Percentiles rank a stretch among this genome's conserved stretches.
These are phyloP conservation scores for Amitus sp. DNA, from an alignment of 2,888 invertebrate species.

Conservation along the genomic window DNA sequence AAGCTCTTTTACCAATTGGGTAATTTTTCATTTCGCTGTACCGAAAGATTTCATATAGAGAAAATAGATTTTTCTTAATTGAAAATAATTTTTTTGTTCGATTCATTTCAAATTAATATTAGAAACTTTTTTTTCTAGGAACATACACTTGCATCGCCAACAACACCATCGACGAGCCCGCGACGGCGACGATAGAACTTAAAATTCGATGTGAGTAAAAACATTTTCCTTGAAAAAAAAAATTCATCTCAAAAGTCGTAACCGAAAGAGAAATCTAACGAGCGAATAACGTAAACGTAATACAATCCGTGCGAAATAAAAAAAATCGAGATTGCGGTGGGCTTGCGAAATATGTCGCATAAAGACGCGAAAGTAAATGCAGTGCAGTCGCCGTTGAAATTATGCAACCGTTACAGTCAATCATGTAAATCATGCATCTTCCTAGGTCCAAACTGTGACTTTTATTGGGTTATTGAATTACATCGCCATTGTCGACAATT, in stretches of 20 bases:
- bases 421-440: conserved; percentile 44
- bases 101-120: too few relatives aligned
- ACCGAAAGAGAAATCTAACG: conserved; percentile 4
- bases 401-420: conserved; percentile 40
- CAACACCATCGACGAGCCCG: conserved; percentile 81
- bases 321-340: conserved; percentile 17
- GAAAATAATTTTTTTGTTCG: too few relatives aligned
- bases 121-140: too few relatives aligned
- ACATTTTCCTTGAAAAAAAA: too few relatives aligned
- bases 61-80: too few relatives aligned
- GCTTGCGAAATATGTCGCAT: conserved; percentile 21
- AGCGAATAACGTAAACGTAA: conserved; percentile 8
- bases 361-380: conserved; percentile 19
- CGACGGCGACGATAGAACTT: conserved; percentile 74
- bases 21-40: too few relatives aligned
- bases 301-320: conserved; percentile 13
- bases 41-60: too few relatives aligned
- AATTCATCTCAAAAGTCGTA: too few relatives aligned
- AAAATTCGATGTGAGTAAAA: conserved; percentile 76
- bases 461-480: neutral
- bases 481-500: neutral
- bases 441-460: neutral
- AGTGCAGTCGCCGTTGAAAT: conserved; percentile 44
- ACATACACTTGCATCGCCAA: conserved; percentile 77
- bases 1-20: too few relatives aligned